Evolutionary conservation across 1,140 invertebrate genomes (phyloP).

Genomic region (Penaeus indicus): DNA sequence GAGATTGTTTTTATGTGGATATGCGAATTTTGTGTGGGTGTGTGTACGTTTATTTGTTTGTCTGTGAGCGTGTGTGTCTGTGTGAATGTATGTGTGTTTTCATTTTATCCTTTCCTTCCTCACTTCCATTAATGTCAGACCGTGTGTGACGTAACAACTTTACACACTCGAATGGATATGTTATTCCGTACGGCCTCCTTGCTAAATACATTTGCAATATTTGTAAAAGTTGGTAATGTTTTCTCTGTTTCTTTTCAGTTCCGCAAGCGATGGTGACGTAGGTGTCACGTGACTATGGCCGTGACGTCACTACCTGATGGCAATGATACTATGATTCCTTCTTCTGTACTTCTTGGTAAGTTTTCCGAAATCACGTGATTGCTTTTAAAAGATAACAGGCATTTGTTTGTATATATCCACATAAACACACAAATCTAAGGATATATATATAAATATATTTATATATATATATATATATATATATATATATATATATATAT

Average conservation of each 20-base stretch:
- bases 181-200: not conserved
- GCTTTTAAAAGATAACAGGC: too few relatives aligned
- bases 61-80: not conserved
- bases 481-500: too few relatives aligned
- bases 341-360: conserved; percentile 44
- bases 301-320: conserved; percentile 47
- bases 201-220: not conserved
- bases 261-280: conserved; percentile 60
- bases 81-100: not conserved
- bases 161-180: too few relatives aligned
- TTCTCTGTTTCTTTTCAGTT: conserved; percentile 30
- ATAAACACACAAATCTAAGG: too few relatives aligned
- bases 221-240: not conserved
- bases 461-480: too few relatives aligned
- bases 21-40: not conserved
- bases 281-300: conserved; percentile 56
- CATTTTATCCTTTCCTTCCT: too few relatives aligned
- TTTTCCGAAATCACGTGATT: not conserved
- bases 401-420: too few relatives aligned
- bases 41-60: not conserved
- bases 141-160: too few relatives aligned
- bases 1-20: not conserved
- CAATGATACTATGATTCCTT: conserved; percentile 51
- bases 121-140: too few relatives aligned
- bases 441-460: too few relatives aligned